Conservation (phyloP, 2,113 vertebrate genomes). For the Colossoma macropomum region DNA sequence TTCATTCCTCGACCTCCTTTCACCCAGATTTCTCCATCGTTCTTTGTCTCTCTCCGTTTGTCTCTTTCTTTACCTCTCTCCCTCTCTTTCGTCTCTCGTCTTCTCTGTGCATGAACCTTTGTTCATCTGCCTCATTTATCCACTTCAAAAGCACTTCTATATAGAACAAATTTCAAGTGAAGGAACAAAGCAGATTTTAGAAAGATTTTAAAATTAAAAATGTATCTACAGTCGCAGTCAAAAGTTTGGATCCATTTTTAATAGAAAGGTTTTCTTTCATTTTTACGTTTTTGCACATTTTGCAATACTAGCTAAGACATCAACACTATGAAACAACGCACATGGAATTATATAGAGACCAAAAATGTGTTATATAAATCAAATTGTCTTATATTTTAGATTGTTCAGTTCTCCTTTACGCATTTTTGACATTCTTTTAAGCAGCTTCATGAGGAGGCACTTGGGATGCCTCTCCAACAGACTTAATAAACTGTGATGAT, state of each 20-base stretch:
- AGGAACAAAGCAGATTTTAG: not conserved
- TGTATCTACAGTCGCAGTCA: not conserved
- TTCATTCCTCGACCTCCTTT: conserved; percentile 74
- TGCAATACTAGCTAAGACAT: not conserved
- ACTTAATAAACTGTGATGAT: no score
- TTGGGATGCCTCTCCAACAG: no score
- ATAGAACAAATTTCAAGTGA: not conserved
- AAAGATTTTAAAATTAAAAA: not conserved
- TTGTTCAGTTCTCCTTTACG: no score
- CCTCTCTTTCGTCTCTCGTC: conserved; percentile 66
- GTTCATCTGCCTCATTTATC: conserved; percentile 54
- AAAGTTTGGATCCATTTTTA: no score
- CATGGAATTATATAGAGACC: no score
- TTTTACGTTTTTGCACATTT: no score
- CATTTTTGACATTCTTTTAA: no score
- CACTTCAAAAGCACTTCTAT: conserved; percentile 12
- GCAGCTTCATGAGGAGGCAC: no score
- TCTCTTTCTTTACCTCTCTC: conserved; percentile 66
- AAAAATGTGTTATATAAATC: no score
- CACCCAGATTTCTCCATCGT: conserved; percentile 72
- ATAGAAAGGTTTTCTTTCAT: no score
- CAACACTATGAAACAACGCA: no score
- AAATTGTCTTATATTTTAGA: no score
- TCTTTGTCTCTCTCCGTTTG: conserved; percentile 55
- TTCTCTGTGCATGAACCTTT: conserved; percentile 59